Base-by-base conservation (phyloP, 2,888 invertebrate genomes). In the Chouioia cunea region DNA sequence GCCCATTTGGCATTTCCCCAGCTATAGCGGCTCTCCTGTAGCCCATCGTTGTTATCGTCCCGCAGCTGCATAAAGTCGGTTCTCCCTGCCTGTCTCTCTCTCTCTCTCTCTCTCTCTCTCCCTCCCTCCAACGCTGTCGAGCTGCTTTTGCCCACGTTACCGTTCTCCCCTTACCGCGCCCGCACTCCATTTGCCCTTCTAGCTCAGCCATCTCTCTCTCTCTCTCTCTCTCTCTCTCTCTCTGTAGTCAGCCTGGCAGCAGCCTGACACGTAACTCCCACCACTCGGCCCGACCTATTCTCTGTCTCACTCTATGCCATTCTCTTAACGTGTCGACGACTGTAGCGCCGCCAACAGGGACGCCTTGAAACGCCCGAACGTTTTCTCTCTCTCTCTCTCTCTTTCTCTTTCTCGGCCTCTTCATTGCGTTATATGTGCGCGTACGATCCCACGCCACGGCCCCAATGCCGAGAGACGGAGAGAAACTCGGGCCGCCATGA, bases 31-130 rank as follows among this genome's bases (percentile, higher is more conserved):
- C 84, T 77, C 83, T 86, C 86, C 86, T 86, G 84, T 86, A 86
- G 86, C 85, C 86, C 86, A 86, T 86, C 86, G 86, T 86, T 86
- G 86, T 86, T 86, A 86, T 86, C 86, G 86, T 86, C 86, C 85
- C 86, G 85, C 86, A 86, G 86, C 86, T 86, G 86, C 86, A 86
- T 86, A 86, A 86, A 86, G 86, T 86, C 84, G 83, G 82, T 82
- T 83, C 83, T 81, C 77, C 81, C 79, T 79, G 77, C 77, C 78
- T 74, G 64, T 74, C 76, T 76, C 74, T 75, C 77, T 68, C 71
- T 63, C 75, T 66, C 66, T 65, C 65, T 66, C 63, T 50, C 50
- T 43, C 70, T 23, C 63, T 27, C 66, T 64, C 70, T 22, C 54
- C 14, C 62, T 50, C 72, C 57, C 60, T 57, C 65, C 65, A 22